These are phyloP conservation scores for Pantala flavescens DNA, from an alignment of 1,140 invertebrate species.

Conservation along the genomic window DNA sequence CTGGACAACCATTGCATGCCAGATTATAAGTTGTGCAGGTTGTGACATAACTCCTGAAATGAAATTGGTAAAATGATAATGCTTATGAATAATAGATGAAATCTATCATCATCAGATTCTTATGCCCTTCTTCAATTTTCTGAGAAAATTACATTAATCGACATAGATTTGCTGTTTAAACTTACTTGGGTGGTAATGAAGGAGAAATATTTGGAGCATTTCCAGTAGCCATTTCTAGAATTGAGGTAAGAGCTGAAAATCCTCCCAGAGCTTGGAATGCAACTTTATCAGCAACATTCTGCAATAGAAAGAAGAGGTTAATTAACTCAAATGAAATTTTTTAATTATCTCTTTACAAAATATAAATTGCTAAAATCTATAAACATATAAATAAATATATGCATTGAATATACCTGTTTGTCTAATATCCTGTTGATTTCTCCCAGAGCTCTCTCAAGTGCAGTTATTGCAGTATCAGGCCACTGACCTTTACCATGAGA, in stretches of 20 bases:
- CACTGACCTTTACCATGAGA: conserved; percentile 46
- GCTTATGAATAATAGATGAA: conserved; percentile 15
- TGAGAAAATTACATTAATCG: conserved; percentile 16
- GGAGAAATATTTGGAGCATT: conserved; percentile 32
- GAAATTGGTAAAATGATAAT: conserved; percentile 17
- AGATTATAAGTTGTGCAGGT: conserved; percentile 48
- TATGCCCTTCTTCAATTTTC: neutral
- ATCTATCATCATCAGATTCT: too few species aligned
- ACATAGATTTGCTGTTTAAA: conserved; percentile 15
- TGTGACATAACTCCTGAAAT: conserved; percentile 49
- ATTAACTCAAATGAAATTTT: neutral
- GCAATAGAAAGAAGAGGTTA: conserved; percentile 23
- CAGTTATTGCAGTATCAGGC: conserved; percentile 46
- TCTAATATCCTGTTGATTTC: conserved; percentile 50
- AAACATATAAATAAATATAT: neutral
- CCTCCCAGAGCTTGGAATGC: conserved; percentile 44
- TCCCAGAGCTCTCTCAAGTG: conserved; percentile 48
- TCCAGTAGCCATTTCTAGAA: conserved; percentile 25
- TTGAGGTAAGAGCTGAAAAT: conserved; percentile 40
- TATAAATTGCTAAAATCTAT: neutral
- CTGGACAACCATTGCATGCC: conserved; percentile 40
- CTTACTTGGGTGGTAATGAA: conserved; percentile 47
- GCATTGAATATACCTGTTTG: conserved; percentile 36
- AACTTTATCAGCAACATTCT: conserved; percentile 41
- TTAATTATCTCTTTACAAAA: too few species aligned